These are phyloP conservation scores for Acrocephalus kingi DNA, from an alignment of 2,113 vertebrate genomes.

Conservation along the genomic window DNA sequence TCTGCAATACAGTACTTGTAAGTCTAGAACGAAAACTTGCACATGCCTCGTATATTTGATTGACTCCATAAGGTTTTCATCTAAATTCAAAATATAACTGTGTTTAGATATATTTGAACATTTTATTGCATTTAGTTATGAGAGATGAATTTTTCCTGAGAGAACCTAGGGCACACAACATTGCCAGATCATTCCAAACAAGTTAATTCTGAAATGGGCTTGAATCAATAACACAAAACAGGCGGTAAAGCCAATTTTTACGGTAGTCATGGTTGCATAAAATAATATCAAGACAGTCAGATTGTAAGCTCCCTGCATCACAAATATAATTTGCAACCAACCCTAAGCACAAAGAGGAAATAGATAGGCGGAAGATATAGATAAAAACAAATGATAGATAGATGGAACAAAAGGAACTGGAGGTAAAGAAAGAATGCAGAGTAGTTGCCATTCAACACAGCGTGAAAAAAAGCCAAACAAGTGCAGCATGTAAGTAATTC, in stretches of 20 bases:
- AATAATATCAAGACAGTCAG: slow-evolving; percentile 66
- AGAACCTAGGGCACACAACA: slow-evolving; percentile 36
- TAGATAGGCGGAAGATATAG: slow-evolving; percentile 32
- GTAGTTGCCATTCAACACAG: slow-evolving; percentile 32
- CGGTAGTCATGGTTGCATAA: slow-evolving; percentile 56
- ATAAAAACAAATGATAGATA: slow-evolving; percentile 57
- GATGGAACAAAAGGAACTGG: slow-evolving; percentile 11
- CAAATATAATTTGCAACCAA: slow-evolving; percentile 65
- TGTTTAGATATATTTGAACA: slow-evolving; percentile 61
- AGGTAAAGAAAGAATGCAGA: slow-evolving; percentile 49
- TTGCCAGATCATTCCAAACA: slow-evolving; percentile 60
- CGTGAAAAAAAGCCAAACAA: slow-evolving; percentile 7
- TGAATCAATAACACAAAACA: slow-evolving; percentile 68
- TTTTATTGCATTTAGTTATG: slow-evolving; percentile 66
- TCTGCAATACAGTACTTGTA: background rate
- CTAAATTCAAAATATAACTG: slow-evolving; percentile 62
- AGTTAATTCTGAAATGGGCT: slow-evolving; percentile 66
- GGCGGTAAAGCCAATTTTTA: slow-evolving; percentile 62
- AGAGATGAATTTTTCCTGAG: slow-evolving; percentile 58
- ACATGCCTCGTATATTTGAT: slow-evolving; percentile 52
- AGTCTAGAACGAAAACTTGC: slow-evolving; percentile 41
- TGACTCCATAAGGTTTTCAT: slow-evolving; percentile 62
- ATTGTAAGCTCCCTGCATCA: slow-evolving; percentile 56
- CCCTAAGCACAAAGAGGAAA: slow-evolving; percentile 44
- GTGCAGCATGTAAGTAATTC: background rate